Base-by-base conservation (phyloP, 2,888 invertebrate genomes). In the Lasiommata megera region DNA sequence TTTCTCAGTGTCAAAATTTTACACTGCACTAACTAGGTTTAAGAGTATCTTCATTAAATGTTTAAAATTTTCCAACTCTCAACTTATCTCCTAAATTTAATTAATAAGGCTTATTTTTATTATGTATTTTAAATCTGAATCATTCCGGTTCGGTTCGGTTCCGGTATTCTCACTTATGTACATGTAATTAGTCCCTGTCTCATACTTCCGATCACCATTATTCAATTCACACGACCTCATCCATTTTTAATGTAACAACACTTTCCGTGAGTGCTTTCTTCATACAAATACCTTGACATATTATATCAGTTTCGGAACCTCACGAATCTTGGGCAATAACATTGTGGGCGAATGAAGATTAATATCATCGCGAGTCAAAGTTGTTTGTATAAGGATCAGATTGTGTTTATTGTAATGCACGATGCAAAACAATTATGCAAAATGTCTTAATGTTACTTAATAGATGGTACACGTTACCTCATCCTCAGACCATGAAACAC, bases 331-430 rank as follows among this genome's bases (percentile, higher is more conserved):
- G 51, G 46, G 38, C 23, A 52, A 52, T 52, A 29, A 18, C 16
- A 17, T 46, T 16, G 28, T 46, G 37, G 29, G 44, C 38, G 23
- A 50, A 50, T 9, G 28, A 50, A 50, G 50, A 50, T 50, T 50
- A 37, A 50, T 50, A 36, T 50, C 48, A 48, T 36, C 48, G n/a
- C 23, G 6, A 48, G 38, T 50, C 50, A 37, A 50, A 50, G 50
- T 38, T 50, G 50, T 50, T 50, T 50, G 50, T 50, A 38, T 50
- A 50, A 28, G 50, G 23, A 50, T 50, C 50, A 50, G 50, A 50
- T 50, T 50, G 38, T 28, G 37, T 23, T 36, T 38, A 50, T 50
- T 50, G 50, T 50, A 14, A 50, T 37, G 37, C 48, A 50, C 50
- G 37, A 50, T 50, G 38, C 23, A 28, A 37, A 50, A 50, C 50